Base-by-base conservation (phyloP, 2,888 invertebrate species). In the Caenorhabditis afra region DNA sequence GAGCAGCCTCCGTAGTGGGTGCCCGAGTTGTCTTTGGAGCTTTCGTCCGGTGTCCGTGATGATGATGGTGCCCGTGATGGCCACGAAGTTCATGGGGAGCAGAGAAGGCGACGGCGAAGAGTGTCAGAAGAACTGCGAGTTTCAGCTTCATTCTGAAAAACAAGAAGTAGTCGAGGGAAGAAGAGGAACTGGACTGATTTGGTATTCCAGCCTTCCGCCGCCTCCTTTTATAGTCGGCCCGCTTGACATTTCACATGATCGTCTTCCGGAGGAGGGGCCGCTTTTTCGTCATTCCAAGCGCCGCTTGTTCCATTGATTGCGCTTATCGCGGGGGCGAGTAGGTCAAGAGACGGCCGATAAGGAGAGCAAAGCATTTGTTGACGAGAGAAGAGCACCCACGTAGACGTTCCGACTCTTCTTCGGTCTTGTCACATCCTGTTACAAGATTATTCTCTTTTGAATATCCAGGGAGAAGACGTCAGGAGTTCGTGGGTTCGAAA, bases 121-220 rank as follows among this genome's bases (percentile, higher is more conserved):
- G 35, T 35, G 73, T 64, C 20, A 73, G 7, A n/a, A 73, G 64
- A 5, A 64, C 20, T 12, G 64, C 45, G 29, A 73, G 11, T 57
- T 55, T 50, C 50, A 73, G 35, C 22, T 73, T 57, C 73, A 64
- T 73, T 73, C 73, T 73, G 58, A 64, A 73, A 62, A 39, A 23
- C 7, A 20, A 57, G 20, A 23, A 66, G 47, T 35, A 44, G 16
- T 39, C 8, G 23, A 22, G 23, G 50, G 22, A 41, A 14, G 14
- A 41, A 11, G 11, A 41, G 11, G 14, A 50, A 22, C 10, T 20
- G 11, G 11, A 50, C 47, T 71, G 73, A 57, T 52, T 58, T 57
- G 50, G 49, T 45, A 41, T 64, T 58, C 64, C 58, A 64, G 20
- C 50, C 37, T 55, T 20, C 18, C 16, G 16, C 16, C 44, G 45